Percentiles rank a stretch among this genome's conserved stretches.
phyloP scores from a whole-genome alignment of 2,113 vertebrate species.

The Paradisaea rubra region DNA sequence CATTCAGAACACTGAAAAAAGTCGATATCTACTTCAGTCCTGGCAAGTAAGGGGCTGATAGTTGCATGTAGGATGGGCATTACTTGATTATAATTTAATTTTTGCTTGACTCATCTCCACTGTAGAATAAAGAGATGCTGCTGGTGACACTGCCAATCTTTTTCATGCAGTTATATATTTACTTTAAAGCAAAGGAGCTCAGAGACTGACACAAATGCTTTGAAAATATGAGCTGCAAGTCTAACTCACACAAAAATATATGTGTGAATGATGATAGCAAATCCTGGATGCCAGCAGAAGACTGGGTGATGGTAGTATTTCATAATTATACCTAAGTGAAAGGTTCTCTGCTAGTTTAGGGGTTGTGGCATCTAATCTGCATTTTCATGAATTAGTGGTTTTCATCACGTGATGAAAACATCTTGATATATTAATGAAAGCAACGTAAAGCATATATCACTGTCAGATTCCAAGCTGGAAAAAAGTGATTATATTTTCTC shows the following conservation, averaged over 20 bases:
- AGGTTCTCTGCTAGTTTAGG: not conserved
- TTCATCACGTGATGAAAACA: not conserved
- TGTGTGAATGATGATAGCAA: constrained; percentile 33
- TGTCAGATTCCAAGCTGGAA: not conserved
- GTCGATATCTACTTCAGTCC: not conserved
- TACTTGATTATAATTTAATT: constrained; percentile 22
- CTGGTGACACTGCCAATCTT: constrained; percentile 19
- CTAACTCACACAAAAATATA: constrained; percentile 43
- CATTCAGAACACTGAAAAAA: not conserved
- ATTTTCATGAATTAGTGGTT: constrained; percentile 33
- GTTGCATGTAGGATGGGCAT: not conserved
- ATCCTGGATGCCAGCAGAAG: constrained; percentile 3
- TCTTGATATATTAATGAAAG: constrained; percentile 20
- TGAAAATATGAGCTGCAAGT: constrained; percentile 42
- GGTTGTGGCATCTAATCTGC: not conserved
- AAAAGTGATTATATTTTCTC: not conserved
- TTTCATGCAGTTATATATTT: constrained; percentile 5
- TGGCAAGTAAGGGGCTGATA: not conserved
- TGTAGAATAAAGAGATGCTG: not conserved
- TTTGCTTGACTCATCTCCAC: not conserved
- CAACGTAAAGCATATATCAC: not conserved
- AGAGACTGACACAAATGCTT: constrained; percentile 34
- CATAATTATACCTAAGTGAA: not conserved
- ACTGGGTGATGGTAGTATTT: not conserved
- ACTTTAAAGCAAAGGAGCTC: constrained; percentile 19